These are phyloP conservation scores for Leucoma salicis DNA, from an alignment of 2,888 invertebrate genomes.

Conservation along the genomic window DNA sequence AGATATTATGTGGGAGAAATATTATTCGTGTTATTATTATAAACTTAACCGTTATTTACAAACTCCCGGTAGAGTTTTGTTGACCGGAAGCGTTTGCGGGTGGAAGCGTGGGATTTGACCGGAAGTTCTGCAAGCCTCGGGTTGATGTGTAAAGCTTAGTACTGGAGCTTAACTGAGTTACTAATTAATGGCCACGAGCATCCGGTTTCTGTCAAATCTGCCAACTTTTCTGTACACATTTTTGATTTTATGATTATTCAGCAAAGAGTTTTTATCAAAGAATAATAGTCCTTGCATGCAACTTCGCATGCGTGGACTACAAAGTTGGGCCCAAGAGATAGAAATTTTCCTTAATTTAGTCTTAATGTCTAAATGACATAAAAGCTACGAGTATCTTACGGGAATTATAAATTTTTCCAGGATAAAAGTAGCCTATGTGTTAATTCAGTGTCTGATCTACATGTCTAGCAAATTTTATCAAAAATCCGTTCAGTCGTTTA, in stretches of 20 bases:
- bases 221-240: slow-evolving; percentile 35
- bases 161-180: slow-evolving; percentile 69
- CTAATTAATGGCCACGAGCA: slow-evolving; percentile 71
- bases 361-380: no score
- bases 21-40: slow-evolving; percentile 22
- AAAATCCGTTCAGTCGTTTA: no score
- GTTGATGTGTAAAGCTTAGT: slow-evolving; percentile 72
- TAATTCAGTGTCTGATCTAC: no score
- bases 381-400: no score
- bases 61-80: slow-evolving; percentile 56
- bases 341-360: no score
- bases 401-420: no score
- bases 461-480: no score
- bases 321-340: no score
- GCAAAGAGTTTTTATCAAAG: slow-evolving; percentile 23
- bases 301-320: no score
- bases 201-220: slow-evolving; percentile 55
- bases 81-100: slow-evolving; percentile 71
- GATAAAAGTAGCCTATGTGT: no score
- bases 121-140: slow-evolving; percentile 66
- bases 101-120: slow-evolving; percentile 71
- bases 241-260: slow-evolving; percentile 31
- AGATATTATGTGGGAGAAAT: not conserved
- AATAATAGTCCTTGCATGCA: no score
- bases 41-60: slow-evolving; percentile 37